Evolutionary conservation across 1,140 invertebrate species (phyloP).

Genomic region (Drosophila asahinai): DNA sequence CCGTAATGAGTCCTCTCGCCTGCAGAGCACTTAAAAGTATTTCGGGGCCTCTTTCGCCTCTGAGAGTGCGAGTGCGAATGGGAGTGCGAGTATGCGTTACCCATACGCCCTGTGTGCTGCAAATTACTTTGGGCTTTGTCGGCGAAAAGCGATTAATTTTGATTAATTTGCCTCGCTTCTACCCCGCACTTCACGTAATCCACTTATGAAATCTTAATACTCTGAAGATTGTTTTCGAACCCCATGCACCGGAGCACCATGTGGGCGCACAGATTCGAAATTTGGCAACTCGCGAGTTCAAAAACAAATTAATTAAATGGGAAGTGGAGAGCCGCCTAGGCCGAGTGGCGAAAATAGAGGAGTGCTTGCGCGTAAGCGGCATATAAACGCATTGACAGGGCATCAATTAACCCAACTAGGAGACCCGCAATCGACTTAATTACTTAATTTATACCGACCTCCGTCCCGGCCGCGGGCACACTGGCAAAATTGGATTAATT

Average conservation of each 20-base stretch:
- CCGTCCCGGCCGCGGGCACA: slow-evolving; percentile 4
- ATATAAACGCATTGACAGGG: slow-evolving; percentile 77
- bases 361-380: slow-evolving; percentile 50
- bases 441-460: slow-evolving; percentile 76
- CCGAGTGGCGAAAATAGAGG: not conserved
- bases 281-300: not conserved
- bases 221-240: slow-evolving; percentile 44
- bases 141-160: slow-evolving; percentile 75
- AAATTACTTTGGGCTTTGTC: slow-evolving; percentile 72
- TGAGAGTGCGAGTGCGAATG: slow-evolving; percentile 23
- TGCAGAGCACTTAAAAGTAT: slow-evolving; percentile 71
- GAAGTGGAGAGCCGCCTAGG: not conserved
- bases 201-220: slow-evolving; percentile 54
- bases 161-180: slow-evolving; percentile 62
- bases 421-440: slow-evolving; percentile 59
- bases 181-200: slow-evolving; percentile 40
- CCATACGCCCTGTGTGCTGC: slow-evolving; percentile 71
- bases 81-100: slow-evolving; percentile 41
- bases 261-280: slow-evolving; percentile 15
- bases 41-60: slow-evolving; percentile 30
- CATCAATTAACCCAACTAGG: slow-evolving; percentile 69
- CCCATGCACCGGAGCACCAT: slow-evolving; percentile 35
- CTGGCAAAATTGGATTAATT: slow-evolving; percentile 77
- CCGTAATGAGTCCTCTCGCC: slow-evolving; percentile 74
- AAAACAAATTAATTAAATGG: slow-evolving; percentile 47